Evolutionary conservation across 2,888 invertebrate genomes (phyloP).

Genomic region (Orthosia cruda): DNA sequence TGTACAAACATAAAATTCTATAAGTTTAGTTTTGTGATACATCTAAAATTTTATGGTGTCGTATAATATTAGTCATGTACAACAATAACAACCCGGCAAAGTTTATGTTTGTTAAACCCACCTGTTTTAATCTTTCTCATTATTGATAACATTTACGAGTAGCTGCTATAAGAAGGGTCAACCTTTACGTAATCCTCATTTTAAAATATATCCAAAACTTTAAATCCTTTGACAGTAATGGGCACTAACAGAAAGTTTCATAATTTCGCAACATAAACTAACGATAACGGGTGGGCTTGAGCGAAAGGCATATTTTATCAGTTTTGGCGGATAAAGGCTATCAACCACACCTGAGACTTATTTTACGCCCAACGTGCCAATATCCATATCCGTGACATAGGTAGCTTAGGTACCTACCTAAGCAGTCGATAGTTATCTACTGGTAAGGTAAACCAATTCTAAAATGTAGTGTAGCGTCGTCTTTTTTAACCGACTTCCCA

Average conservation of each 20-base stretch:
- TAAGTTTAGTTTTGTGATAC: conserved; percentile 51
- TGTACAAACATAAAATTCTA: conserved; percentile 42
- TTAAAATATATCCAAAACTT: conserved; percentile 30
- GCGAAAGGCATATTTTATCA: conserved; percentile 87
- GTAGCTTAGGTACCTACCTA: conserved; percentile 60
- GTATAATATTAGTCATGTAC: conserved; percentile 25
- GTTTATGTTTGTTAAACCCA: conserved; percentile 1
- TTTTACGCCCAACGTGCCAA: conserved; percentile 89
- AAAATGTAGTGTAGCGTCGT: not conserved
- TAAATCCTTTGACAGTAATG: conserved; percentile 40
- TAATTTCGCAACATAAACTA: conserved; percentile 80
- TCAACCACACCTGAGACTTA: conserved; percentile 90
- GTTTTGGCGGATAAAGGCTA: conserved; percentile 90
- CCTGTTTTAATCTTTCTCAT: conserved; percentile 17
- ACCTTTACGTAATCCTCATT: conserved; percentile 7
- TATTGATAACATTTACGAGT: conserved; percentile 31
- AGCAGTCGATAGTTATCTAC: conserved; percentile 32
- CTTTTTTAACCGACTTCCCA: too few species aligned
- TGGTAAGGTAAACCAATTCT: conserved; percentile 10
- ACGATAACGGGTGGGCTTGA: conserved; percentile 79
- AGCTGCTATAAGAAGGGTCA: conserved; percentile 1
- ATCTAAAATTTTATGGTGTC: conserved; percentile 37
- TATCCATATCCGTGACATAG: conserved; percentile 80
- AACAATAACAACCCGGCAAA: conserved; percentile 25
- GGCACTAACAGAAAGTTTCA: conserved; percentile 70